These are phyloP conservation scores for Melieria omissa DNA, from an alignment of 2,888 invertebrate species.

Conservation along the genomic window DNA sequence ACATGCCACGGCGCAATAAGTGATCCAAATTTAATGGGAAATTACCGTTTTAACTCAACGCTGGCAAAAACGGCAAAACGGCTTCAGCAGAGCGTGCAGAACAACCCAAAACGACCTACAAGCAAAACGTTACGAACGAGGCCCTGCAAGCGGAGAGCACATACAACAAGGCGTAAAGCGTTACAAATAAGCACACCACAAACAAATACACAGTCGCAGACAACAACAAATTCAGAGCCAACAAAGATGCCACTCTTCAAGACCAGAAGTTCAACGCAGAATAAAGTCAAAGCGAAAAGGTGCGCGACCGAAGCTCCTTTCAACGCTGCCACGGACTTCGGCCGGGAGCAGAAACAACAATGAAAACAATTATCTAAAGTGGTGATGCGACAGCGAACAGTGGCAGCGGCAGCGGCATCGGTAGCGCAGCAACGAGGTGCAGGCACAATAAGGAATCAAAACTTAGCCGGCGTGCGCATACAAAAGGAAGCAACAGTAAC, in stretches of 20 bases:
- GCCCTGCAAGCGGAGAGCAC: conserved; percentile 13
- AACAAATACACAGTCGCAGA: not conserved
- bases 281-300: not conserved
- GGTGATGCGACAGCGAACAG: not conserved
- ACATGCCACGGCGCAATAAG: conserved; percentile 37
- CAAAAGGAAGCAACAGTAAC: too few relatives aligned
- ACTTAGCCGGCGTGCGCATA: too few relatives aligned
- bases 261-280: conserved; percentile 35
- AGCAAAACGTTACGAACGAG: not conserved
- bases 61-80: too few relatives aligned
- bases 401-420: not conserved
- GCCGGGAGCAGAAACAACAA: conserved; percentile 16
- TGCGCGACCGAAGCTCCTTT: not conserved
- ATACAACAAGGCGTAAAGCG: conserved; percentile 1
- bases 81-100: conserved; percentile 2
- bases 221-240: conserved; percentile 7
- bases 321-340: not conserved
- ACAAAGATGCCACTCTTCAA: conserved; percentile 19
- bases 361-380: not conserved
- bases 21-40: conserved; percentile 49
- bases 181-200: not conserved
- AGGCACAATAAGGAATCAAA: too few relatives aligned
- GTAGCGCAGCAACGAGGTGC: too few relatives aligned
- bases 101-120: conserved; percentile 1
- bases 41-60: conserved; percentile 45